These are phyloP conservation scores for Peromyscus leucopus DNA, from an alignment of 2,113 vertebrate species.

Conservation along the genomic window DNA sequence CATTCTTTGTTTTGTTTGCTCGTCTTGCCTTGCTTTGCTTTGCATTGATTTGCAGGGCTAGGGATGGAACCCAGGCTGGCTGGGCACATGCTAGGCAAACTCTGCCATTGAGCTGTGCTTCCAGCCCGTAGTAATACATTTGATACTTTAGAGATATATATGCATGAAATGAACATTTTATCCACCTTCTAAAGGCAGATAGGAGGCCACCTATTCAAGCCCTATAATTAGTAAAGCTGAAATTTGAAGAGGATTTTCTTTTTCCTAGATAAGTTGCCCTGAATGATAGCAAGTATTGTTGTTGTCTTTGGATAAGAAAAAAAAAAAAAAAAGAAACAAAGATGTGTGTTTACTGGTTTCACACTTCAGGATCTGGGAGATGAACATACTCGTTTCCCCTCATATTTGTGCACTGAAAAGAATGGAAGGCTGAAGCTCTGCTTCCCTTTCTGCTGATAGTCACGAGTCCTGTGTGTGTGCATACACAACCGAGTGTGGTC, in stretches of 20 bases:
- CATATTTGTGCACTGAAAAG: conserved; percentile 4
- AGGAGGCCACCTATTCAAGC: neutral
- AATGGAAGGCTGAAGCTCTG: neutral
- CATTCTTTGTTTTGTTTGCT: neutral
- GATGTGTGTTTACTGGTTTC: conserved; percentile 2
- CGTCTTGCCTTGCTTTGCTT: neutral
- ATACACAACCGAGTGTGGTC: too few species aligned
- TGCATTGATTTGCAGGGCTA: neutral
- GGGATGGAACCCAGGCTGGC: neutral
- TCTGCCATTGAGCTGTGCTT: neutral
- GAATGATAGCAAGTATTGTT: neutral
- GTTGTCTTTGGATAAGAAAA: conserved; percentile 38
- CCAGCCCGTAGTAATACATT: neutral
- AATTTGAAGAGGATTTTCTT: neutral
- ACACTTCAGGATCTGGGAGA: neutral
- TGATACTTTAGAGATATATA: neutral
- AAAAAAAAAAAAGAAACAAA: conserved; percentile 53
- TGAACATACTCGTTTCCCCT: neutral
- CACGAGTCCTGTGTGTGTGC: neutral
- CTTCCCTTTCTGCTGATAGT: neutral
- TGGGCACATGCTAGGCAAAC: neutral
- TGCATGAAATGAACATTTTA: neutral
- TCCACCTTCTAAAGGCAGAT: neutral
- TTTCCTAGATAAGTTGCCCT: neutral
- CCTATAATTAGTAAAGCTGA: neutral